A percentile compares a stretch with the other conserved stretches of the same genome.
Evolutionary conservation across 1,140 invertebrate genomes (phyloP).

Genomic region (Drosophila prosaltans): DNA sequence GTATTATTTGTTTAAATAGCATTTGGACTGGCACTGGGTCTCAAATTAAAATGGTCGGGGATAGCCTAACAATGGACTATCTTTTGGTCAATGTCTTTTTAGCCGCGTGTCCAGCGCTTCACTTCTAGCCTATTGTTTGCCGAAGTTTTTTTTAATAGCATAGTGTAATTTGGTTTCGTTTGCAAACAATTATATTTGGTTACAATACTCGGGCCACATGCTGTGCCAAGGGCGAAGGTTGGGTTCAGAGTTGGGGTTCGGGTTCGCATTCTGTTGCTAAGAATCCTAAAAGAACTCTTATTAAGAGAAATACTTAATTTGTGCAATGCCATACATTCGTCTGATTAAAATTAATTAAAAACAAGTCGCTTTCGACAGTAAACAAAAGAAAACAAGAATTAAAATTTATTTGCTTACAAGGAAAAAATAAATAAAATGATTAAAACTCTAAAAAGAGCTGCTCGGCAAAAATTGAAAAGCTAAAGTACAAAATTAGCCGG

Average conservation of each 20-base stretch:
- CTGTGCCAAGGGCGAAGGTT: conserved; percentile 44
- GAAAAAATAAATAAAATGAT: conserved; percentile 16
- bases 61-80: conserved; percentile 39
- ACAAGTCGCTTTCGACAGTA: conserved; percentile 34
- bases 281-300: not conserved
- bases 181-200: conserved; percentile 80
- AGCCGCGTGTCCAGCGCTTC: conserved; percentile 67
- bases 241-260: conserved; percentile 18
- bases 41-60: conserved; percentile 4
- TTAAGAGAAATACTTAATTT: not conserved
- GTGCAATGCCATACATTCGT: not conserved
- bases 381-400: too few relatives aligned
- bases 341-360: too few relatives aligned
- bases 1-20: conserved; percentile 43
- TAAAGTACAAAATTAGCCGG: conserved; percentile 43
- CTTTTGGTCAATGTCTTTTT: conserved; percentile 21
- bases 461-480: conserved; percentile 22
- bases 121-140: conserved; percentile 68
- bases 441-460: conserved; percentile 26
- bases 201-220: conserved; percentile 71
- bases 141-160: conserved; percentile 74
- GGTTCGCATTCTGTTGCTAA: conserved; percentile 5
- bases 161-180: conserved; percentile 78
- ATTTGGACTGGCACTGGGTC: conserved; percentile 13
- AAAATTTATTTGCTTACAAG: conserved; percentile 45